Conservation (phyloP, 1,140 invertebrate genomes). For the Scaptomyza montana region DNA sequence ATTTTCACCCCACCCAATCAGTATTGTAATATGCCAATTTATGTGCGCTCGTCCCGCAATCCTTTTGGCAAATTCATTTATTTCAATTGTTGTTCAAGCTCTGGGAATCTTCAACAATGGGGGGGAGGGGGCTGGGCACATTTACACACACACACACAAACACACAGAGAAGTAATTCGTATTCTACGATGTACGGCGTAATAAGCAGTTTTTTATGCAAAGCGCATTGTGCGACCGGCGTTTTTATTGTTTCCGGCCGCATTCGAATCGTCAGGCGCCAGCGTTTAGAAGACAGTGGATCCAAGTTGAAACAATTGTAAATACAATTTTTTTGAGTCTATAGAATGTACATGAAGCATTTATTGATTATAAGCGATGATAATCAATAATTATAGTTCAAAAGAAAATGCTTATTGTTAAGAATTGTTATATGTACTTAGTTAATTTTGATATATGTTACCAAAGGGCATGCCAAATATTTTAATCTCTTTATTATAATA, state of each 20-base stretch:
- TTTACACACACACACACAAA: neutral
- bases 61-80: conserved; percentile 78
- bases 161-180: conserved; percentile 7
- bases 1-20: neutral
- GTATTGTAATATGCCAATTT: conserved; percentile 58
- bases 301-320: neutral
- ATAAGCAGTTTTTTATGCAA: conserved; percentile 77
- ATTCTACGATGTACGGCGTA: conserved; percentile 68
- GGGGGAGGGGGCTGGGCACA: neutral
- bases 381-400: no score
- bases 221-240: conserved; percentile 55
- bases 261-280: conserved; percentile 27
- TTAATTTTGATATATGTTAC: no score
- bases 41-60: conserved; percentile 60
- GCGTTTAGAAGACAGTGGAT: conserved; percentile 34
- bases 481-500: no score
- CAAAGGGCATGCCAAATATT: no score
- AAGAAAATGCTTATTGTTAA: no score
- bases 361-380: neutral
- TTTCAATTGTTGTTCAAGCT: conserved; percentile 75
- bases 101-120: conserved; percentile 26
- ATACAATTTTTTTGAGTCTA: neutral
- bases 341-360: neutral
- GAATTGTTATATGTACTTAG: no score
- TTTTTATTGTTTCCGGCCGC: conserved; percentile 77